Conservation (phyloP, 2,797 vertebrate genomes). For the Thaleichthys pacificus region DNA sequence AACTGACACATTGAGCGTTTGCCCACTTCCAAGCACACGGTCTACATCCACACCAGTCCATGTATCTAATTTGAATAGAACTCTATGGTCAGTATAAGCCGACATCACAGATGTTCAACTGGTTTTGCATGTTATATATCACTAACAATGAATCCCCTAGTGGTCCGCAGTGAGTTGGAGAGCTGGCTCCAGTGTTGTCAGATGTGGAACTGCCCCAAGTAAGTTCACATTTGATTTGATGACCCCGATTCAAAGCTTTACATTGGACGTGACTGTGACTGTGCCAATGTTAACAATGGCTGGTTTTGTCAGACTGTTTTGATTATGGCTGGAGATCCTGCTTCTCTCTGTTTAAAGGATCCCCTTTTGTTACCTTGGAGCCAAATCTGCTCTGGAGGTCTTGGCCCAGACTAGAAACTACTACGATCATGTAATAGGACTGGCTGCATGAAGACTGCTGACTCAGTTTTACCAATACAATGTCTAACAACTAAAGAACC, state of each 20-base stretch:
- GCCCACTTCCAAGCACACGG: no score
- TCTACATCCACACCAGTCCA: no score
- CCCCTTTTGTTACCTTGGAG: slow-evolving; percentile 8
- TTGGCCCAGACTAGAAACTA: slow-evolving; percentile 19
- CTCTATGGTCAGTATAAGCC: no score
- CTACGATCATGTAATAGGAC: background rate
- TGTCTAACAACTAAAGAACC: background rate
- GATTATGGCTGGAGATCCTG: slow-evolving; percentile 22
- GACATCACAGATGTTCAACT: background rate
- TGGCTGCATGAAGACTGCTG: slow-evolving; percentile 5
- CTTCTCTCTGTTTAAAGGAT: slow-evolving; percentile 9
- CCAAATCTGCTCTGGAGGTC: slow-evolving; percentile 25
- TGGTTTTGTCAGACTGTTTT: slow-evolving; percentile 27
- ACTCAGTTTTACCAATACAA: slow-evolving; percentile 11
- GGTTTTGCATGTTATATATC: background rate
- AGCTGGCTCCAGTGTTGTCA: background rate
- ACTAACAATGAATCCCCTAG: background rate
- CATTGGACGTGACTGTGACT: slow-evolving; percentile 9
- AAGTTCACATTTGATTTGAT: slow-evolving; percentile 10
- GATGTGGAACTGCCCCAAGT: background rate
- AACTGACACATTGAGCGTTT: no score
- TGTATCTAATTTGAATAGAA: no score
- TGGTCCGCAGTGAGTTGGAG: background rate
- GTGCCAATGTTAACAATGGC: slow-evolving; percentile 20
- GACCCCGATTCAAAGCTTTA: slow-evolving; percentile 9